These are phyloP conservation scores for Oriolus oriolus DNA, from an alignment of 2,113 vertebrate species.

Conservation along the genomic window DNA sequence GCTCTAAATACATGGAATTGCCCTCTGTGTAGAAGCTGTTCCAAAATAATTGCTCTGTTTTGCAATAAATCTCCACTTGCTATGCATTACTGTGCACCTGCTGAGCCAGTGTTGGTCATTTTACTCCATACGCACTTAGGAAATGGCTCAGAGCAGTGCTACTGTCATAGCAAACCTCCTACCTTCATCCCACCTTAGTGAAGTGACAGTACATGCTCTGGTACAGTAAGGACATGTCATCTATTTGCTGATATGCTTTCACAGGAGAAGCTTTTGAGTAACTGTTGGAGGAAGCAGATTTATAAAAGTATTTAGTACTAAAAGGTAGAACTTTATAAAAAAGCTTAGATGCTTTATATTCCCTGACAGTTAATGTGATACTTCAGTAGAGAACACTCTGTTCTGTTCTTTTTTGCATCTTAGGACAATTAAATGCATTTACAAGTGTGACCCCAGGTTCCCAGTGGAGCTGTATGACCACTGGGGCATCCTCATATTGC, in stretches of 20 bases:
- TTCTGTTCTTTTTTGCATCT: background rate
- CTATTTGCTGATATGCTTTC: background rate
- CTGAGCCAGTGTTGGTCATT: background rate
- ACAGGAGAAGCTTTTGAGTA: background rate
- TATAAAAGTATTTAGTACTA: background rate
- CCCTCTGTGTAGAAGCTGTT: background rate
- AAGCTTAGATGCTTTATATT: background rate
- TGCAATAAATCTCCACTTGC: background rate
- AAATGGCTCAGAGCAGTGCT: background rate
- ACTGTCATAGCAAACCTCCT: background rate
- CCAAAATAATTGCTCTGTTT: background rate
- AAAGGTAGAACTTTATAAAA: background rate
- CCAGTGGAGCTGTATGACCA: background rate
- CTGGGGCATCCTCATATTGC: background rate
- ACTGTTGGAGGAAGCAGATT: background rate
- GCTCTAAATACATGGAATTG: background rate
- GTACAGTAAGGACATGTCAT: background rate
- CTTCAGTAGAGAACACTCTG: background rate
- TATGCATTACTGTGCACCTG: background rate
- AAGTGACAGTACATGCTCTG: background rate
- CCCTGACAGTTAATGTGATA: background rate
- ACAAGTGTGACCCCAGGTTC: background rate
- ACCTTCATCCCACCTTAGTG: background rate
- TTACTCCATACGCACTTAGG: background rate
- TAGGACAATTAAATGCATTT: background rate